Conservation (phyloP, 2,888 invertebrate species). For the Erebia ligea region DNA sequence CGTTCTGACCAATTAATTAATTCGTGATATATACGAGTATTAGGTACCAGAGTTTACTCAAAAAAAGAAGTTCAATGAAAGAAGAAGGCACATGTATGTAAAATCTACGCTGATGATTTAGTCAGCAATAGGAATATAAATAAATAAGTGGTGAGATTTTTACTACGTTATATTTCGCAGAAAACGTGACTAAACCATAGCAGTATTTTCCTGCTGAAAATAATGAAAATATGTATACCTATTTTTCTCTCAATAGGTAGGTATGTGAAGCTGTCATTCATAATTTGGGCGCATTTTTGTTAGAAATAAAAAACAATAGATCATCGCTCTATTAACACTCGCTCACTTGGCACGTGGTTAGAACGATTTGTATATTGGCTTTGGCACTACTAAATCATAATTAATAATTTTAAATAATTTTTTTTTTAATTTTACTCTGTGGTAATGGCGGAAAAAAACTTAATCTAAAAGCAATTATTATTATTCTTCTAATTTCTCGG, state of each 20-base stretch:
- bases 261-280: constrained; percentile 35
- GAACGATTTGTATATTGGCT: constrained; percentile 17
- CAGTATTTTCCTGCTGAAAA: constrained; percentile 15
- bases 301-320: constrained; percentile 38
- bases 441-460: no score
- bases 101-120: neutral
- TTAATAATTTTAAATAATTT: no score
- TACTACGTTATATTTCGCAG: neutral
- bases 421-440: no score
- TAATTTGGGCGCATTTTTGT: constrained; percentile 26
- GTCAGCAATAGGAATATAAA: neutral
- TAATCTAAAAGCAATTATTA: no score
- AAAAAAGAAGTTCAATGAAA: no score
- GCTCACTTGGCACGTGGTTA: constrained; percentile 71
- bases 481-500: no score
- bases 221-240: neutral
- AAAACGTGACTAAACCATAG: constrained; percentile 10
- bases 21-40: neutral
- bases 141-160: neutral
- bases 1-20: constrained; percentile 32
- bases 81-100: no score
- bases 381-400: neutral
- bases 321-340: constrained; percentile 67
- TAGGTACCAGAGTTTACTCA: no score
- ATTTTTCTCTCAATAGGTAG: constrained; percentile 18